Percentiles rank a stretch among this genome's conserved stretches.
These are phyloP conservation scores for Pangasius macronema DNA, from an alignment of 2,797 vertebrate species.

Conservation along the genomic window DNA sequence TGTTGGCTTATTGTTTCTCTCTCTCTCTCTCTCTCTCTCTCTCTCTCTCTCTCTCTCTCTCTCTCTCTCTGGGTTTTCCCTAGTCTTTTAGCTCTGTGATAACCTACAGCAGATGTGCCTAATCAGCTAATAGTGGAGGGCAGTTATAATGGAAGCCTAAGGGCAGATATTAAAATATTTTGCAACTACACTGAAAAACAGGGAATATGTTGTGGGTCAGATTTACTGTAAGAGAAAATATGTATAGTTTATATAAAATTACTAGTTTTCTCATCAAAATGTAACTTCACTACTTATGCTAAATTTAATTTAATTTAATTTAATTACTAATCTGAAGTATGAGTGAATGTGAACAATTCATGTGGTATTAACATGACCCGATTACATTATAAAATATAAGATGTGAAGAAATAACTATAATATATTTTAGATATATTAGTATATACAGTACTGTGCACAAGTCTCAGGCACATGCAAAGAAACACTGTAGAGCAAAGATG, in stretches of 20 bases:
- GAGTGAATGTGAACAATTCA: no score
- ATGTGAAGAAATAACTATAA: no score
- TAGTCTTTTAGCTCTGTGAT: not conserved
- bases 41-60: not conserved
- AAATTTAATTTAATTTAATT: no score
- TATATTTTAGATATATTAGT: no score
- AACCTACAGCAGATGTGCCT: not conserved
- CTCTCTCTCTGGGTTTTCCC: not conserved
- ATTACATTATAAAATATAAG: no score
- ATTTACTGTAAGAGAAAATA: not conserved
- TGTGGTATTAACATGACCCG: no score
- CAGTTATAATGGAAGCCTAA: not conserved
- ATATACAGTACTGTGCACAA: no score
- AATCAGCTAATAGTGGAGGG: not conserved
- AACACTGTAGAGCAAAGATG: no score
- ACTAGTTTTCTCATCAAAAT: no score
- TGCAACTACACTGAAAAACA: not conserved
- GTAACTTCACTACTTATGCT: no score
- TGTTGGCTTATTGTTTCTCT: not conserved
- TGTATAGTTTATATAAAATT: not conserved
- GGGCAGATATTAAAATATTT: not conserved
- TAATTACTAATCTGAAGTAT: no score
- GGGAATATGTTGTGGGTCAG: not conserved
- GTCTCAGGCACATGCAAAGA: no score
- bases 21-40: constrained; percentile 11